Percentiles rank a stretch among this genome's conserved stretches.
phyloP scores from a whole-genome alignment of 2,113 vertebrate species.

The Zootoca vivipara region DNA sequence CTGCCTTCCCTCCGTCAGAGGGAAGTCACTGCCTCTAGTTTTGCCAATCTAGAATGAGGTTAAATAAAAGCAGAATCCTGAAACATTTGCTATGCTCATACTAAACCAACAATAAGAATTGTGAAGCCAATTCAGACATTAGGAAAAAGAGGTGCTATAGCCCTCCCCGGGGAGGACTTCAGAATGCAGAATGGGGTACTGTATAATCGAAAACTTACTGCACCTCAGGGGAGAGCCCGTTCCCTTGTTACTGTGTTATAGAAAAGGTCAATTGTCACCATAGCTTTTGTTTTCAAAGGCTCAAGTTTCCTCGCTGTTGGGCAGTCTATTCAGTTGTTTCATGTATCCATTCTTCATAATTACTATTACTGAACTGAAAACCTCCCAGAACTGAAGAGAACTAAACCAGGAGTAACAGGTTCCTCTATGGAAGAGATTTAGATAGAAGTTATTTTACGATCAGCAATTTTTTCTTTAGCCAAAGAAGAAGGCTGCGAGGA shows the following conservation, averaged over 20 bases:
- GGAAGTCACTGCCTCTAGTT: slow-evolving; percentile 22
- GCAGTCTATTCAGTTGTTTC: slow-evolving; percentile 26
- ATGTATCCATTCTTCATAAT: slow-evolving; percentile 2
- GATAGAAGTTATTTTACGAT: slow-evolving; percentile 23
- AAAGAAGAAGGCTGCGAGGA: slow-evolving; percentile 29
- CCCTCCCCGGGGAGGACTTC: not conserved
- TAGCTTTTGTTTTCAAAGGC: slow-evolving; percentile 9
- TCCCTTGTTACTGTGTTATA: not conserved
- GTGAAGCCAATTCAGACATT: not conserved
- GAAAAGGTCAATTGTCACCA: not conserved
- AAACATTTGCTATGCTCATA: not conserved
- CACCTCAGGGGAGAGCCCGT: not conserved
- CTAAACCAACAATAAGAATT: slow-evolving; percentile 21
- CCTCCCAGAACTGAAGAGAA: slow-evolving; percentile 38
- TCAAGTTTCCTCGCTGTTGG: slow-evolving; percentile 16
- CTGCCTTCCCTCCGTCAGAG: not conserved
- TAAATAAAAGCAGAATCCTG: not conserved
- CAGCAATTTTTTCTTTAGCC: slow-evolving; percentile 7
- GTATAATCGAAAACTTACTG: not conserved
- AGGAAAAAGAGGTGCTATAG: not conserved
- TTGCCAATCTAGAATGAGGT: not conserved
- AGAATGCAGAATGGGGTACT: not conserved
- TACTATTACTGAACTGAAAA: slow-evolving; percentile 31
- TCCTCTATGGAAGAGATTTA: slow-evolving; percentile 22
- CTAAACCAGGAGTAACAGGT: slow-evolving; percentile 26